Conservation (phyloP, 2,113 vertebrate genomes). For the Nesoenas mayeri region DNA sequence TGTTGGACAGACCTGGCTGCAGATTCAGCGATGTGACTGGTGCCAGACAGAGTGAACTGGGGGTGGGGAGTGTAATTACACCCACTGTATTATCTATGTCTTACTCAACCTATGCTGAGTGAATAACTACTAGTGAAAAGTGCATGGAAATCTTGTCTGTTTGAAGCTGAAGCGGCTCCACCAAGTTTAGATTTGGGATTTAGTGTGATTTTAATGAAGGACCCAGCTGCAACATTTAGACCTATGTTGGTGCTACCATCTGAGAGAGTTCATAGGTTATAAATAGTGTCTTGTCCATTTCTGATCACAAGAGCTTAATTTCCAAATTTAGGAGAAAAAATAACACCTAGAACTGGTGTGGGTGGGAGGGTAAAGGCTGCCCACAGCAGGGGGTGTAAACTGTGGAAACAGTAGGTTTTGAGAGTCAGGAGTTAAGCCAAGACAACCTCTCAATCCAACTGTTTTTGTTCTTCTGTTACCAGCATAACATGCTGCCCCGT, state of each 20-base stretch:
- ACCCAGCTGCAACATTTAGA: not conserved
- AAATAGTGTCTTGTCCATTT: not conserved
- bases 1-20: fast-evolving
- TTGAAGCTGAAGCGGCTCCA: not conserved
- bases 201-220: not conserved
- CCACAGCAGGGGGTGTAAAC: not conserved
- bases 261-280: not conserved
- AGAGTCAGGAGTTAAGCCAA: not conserved
- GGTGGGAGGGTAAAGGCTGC: not conserved
- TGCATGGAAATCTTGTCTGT: not conserved
- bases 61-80: not conserved
- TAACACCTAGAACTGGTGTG: not conserved
- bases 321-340: not conserved
- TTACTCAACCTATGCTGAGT: not conserved
- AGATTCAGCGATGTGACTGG: not conserved
- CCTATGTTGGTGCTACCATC: not conserved
- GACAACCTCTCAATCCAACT: not conserved
- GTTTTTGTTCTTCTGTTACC: slow-evolving; percentile 29
- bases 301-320: not conserved
- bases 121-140: not conserved
- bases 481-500: not conserved
- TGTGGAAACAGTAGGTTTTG: not conserved
- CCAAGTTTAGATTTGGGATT: not conserved
- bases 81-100: not conserved
- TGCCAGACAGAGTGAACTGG: not conserved